Percentiles rank a stretch among this genome's conserved stretches.
Evolutionary conservation across 2,888 invertebrate genomes (phyloP).

Genomic region (Eugnorisma glareosa): DNA sequence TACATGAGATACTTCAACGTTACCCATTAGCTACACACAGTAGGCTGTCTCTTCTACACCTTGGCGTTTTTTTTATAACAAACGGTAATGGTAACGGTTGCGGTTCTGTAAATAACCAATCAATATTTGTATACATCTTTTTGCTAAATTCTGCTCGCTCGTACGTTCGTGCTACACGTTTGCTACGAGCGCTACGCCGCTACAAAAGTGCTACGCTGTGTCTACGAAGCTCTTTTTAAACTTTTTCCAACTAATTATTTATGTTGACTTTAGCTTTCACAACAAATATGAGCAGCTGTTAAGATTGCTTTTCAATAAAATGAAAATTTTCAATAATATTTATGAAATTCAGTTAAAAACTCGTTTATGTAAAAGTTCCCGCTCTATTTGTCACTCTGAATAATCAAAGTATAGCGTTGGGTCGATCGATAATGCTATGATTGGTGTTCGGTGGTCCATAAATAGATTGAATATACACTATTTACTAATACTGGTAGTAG

Average conservation of each 20-base stretch:
- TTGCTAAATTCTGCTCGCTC: not conserved
- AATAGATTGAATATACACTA: not conserved
- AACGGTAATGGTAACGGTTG: not conserved
- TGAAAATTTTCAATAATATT: not conserved
- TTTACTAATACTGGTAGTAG: not conserved
- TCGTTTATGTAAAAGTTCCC: not conserved
- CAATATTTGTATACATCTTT: not conserved
- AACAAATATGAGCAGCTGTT: not conserved
- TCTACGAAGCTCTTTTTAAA: not conserved
- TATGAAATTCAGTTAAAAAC: slow-evolving; percentile 7
- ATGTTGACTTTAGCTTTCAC: not conserved
- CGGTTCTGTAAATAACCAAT: not conserved
- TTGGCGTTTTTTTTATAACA: not conserved
- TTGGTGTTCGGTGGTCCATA: not conserved
- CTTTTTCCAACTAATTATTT: not conserved
- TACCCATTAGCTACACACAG: not conserved
- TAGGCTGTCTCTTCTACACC: no score
- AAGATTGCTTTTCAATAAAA: not conserved
- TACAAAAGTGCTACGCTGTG: slow-evolving; percentile 21
- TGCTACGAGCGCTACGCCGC: slow-evolving; percentile 10
- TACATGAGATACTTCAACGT: not conserved
- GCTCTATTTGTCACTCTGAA: not conserved
- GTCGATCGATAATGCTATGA: slow-evolving; percentile 12
- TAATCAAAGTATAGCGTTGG: slow-evolving; percentile 1
- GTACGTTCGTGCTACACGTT: slow-evolving; percentile 1